Evolutionary conservation across 35 echinoderm and acorn worm genomes (phyloP).

Genomic region (Acanthaster planci): DNA sequence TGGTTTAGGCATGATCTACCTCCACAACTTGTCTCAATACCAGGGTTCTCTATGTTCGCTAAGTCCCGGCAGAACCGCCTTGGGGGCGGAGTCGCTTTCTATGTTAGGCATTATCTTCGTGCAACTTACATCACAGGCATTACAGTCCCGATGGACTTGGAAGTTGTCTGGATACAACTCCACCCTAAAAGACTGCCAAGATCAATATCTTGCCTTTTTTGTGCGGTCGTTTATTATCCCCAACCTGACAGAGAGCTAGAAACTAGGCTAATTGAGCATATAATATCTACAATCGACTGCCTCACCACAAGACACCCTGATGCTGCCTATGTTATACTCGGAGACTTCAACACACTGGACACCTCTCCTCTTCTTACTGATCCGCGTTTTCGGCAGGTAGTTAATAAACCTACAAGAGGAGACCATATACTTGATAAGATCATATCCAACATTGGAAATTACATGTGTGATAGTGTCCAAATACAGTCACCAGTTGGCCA

Average conservation of each 20-base stretch:
- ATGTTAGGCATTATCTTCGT: neutral
- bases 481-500: conserved; percentile 36
- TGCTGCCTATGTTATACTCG: conserved; percentile 28
- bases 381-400: conserved; percentile 31
- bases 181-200: neutral
- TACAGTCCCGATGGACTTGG: conserved; percentile 5
- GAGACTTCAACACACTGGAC: conserved; percentile 55
- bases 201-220: neutral
- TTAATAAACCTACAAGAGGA: conserved; percentile 51
- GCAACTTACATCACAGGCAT: neutral
- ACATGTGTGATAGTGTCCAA: neutral
- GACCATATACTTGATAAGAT: conserved; percentile 46
- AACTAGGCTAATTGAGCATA: conserved; percentile 32
- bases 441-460: conserved; percentile 13
- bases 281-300: conserved; percentile 10
- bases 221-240: conserved; percentile 7
- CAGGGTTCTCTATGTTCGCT: neutral
- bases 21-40: conserved; percentile 15
- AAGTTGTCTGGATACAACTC: conserved; percentile 18
- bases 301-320: conserved; percentile 35
- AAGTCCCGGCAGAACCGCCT: neutral
- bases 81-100: conserved; percentile 12
- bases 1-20: conserved; percentile 36
- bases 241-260: neutral
- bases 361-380: neutral